These are phyloP conservation scores for Bedellia somnulentella DNA, from an alignment of 2,888 invertebrate species.

Conservation along the genomic window DNA sequence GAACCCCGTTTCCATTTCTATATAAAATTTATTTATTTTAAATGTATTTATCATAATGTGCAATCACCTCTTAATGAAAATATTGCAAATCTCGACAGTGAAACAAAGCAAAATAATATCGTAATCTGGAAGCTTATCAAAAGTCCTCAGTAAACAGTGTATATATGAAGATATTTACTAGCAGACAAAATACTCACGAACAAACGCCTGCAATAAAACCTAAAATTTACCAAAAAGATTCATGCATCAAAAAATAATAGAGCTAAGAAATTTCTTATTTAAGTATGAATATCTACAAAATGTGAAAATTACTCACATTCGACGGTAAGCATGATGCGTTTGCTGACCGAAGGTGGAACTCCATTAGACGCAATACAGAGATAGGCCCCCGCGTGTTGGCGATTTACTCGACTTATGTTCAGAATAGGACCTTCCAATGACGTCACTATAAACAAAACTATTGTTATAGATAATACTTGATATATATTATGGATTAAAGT, in stretches of 20 bases:
- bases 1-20: too few species aligned
- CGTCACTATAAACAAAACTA: constrained; percentile 58
- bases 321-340: constrained; percentile 81
- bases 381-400: constrained; percentile 81
- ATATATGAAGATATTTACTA: too few species aligned
- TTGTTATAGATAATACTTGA: background rate
- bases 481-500: background rate
- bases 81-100: too few species aligned
- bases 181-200: too few species aligned
- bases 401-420: constrained; percentile 68
- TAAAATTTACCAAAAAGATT: too few species aligned
- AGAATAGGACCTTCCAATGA: constrained; percentile 69
- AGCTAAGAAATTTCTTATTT: background rate
- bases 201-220: too few species aligned
- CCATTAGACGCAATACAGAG: constrained; percentile 83
- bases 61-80: too few species aligned
- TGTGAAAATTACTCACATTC: constrained; percentile 65
- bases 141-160: too few species aligned
- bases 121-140: too few species aligned
- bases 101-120: too few species aligned
- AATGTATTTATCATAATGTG: too few species aligned
- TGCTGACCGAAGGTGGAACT: constrained; percentile 86
- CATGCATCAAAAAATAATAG: background rate
- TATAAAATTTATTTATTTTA: too few species aligned
- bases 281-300: background rate